These are phyloP conservation scores for Grallaria varia DNA, from an alignment of 2,113 vertebrate genomes.

Conservation along the genomic window DNA sequence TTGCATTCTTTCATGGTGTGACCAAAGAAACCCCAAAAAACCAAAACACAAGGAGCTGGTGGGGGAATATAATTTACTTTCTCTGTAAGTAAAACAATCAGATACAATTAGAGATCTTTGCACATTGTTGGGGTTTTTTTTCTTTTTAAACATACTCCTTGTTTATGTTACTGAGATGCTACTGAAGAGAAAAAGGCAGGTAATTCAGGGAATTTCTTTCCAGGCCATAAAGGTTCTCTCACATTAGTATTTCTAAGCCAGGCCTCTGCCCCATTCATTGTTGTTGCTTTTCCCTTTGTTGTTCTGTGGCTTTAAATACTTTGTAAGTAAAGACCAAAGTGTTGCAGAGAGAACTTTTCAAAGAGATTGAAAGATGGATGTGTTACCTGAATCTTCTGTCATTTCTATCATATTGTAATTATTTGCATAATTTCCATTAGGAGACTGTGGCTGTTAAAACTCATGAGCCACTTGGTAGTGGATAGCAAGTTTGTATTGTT, in stretches of 20 bases:
- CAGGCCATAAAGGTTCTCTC: neutral
- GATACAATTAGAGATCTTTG: neutral
- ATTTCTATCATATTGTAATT: neutral
- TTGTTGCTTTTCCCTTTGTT: neutral
- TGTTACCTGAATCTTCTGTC: neutral
- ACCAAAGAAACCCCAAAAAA: neutral
- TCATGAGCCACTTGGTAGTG: fast-evolving
- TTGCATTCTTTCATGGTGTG: neutral
- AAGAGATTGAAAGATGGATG: neutral
- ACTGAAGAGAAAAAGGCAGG: neutral
- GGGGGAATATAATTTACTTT: neutral
- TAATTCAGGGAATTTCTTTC: neutral
- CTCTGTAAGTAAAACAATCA: neutral
- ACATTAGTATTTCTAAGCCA: neutral
- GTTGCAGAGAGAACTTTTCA: neutral
- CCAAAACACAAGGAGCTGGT: neutral
- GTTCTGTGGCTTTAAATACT: neutral
- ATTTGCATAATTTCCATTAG: neutral
- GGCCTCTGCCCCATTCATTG: fast-evolving
- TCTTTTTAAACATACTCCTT: neutral
- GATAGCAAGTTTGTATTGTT: neutral
- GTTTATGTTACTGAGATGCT: neutral
- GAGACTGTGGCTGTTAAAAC: neutral
- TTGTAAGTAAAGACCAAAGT: neutral
- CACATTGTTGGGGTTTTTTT: neutral